Conservation (phyloP, 2,888 invertebrate genomes). For the Cordilura impudica region DNA sequence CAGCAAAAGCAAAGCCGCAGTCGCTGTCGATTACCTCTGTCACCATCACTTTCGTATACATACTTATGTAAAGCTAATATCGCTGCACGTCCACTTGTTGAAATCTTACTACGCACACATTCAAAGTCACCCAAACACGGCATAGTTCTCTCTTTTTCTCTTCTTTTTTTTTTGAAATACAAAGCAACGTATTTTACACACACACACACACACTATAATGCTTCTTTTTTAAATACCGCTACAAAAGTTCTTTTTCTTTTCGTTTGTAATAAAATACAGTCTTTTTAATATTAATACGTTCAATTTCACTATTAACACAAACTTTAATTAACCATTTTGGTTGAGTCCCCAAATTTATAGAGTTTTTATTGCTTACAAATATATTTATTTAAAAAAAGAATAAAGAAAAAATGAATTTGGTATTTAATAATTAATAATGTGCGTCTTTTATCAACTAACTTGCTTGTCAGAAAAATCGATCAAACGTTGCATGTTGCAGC, state of each 20-base stretch:
- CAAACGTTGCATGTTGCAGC: no score
- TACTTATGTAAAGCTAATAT: constrained; percentile 25
- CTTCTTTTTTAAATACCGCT: no score
- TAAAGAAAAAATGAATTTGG: no score
- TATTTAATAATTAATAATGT: no score
- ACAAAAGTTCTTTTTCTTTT: background rate
- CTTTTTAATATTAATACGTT: background rate
- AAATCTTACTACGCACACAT: background rate
- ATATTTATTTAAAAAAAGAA: no score
- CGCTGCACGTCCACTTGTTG: background rate
- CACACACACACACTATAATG: background rate
- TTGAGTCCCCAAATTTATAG: constrained; percentile 13
- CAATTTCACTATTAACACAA: background rate
- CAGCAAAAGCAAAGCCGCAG: constrained; percentile 31
- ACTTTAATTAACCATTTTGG: background rate
- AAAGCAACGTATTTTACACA: background rate
- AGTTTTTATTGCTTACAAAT: background rate
- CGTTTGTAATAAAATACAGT: background rate
- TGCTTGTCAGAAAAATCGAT: no score
- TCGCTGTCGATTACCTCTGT: constrained; percentile 29
- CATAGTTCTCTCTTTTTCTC: constrained; percentile 5
- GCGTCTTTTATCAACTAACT: no score
- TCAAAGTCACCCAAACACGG: constrained; percentile 12
- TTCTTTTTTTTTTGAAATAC: background rate
- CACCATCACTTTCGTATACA: constrained; percentile 35